These are phyloP conservation scores for Volucella bombylans DNA, from an alignment of 2,888 invertebrate genomes.

Conservation along the genomic window DNA sequence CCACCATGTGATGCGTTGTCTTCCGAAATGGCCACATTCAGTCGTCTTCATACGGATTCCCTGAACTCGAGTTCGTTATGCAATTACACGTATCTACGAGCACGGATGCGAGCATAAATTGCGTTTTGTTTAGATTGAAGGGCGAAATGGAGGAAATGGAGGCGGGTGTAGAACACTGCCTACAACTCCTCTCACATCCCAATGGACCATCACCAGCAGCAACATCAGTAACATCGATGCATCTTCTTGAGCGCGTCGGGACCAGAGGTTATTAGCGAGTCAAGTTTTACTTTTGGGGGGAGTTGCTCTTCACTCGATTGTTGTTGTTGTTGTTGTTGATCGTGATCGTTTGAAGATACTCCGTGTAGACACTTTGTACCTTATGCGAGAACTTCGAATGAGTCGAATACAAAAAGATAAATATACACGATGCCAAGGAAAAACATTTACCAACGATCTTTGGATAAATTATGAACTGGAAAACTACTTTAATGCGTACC, in stretches of 20 bases:
- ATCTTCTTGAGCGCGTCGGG: background rate
- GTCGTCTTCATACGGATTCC: constrained; percentile 15
- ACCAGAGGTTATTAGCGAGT: constrained; percentile 47
- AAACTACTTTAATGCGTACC: constrained; percentile 63
- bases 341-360: constrained; percentile 66
- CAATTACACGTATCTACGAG: constrained; percentile 68
- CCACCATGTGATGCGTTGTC: constrained; percentile 45
- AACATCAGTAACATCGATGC: background rate
- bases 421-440: constrained; percentile 45
- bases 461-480: constrained; percentile 71
- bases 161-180: constrained; percentile 33
- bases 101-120: constrained; percentile 36
- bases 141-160: constrained; percentile 65
- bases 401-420: constrained; percentile 16
- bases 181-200: constrained; percentile 7
- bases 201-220: background rate
- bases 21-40: constrained; percentile 26
- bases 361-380: constrained; percentile 42
- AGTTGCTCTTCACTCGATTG: constrained; percentile 34
- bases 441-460: constrained; percentile 57
- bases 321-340: constrained; percentile 49
- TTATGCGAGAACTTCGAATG: constrained; percentile 31
- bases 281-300: constrained; percentile 37
- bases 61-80: constrained; percentile 61
- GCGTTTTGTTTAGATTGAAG: constrained; percentile 70